A percentile compares a stretch with the other conserved stretches of the same genome.
These are phyloP conservation scores for Ormyrus thymus DNA, from an alignment of 2,888 invertebrate genomes.

Conservation along the genomic window DNA sequence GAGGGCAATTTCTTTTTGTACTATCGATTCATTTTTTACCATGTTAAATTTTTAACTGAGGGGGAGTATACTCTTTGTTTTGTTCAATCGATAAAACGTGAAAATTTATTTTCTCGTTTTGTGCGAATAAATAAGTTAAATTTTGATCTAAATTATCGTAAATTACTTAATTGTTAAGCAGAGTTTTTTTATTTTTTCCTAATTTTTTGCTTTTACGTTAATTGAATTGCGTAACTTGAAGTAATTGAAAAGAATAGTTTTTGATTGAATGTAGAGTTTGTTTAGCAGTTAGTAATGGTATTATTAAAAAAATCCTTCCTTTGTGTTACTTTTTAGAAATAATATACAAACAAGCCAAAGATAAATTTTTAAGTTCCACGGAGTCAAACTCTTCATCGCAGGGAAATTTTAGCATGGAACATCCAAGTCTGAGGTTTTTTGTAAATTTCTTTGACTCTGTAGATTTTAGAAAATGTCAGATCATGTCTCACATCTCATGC, in stretches of 20 bases:
- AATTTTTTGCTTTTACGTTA: too few relatives aligned
- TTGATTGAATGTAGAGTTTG: too few relatives aligned
- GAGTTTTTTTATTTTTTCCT: too few relatives aligned
- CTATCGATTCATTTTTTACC: background rate
- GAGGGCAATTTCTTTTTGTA: background rate
- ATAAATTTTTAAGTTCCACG: slow-evolving; percentile 53
- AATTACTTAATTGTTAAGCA: too few relatives aligned
- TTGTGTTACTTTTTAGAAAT: slow-evolving; percentile 53
- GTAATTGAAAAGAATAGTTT: too few relatives aligned
- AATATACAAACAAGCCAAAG: slow-evolving; percentile 47
- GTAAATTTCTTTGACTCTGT: slow-evolving; percentile 43
- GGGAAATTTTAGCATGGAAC: slow-evolving; percentile 47
- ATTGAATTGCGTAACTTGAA: too few relatives aligned
- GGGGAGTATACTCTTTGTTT: slow-evolving; percentile 42
- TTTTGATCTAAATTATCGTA: too few relatives aligned
- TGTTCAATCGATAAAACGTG: background rate
- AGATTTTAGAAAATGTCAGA: slow-evolving; percentile 46
- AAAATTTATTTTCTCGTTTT: too few relatives aligned
- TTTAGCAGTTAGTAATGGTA: background rate
- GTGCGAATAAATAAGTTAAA: too few relatives aligned
- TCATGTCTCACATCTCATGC: slow-evolving; percentile 35
- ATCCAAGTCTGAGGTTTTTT: slow-evolving; percentile 42
- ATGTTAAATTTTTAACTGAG: background rate
- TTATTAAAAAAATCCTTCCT: slow-evolving; percentile 35
- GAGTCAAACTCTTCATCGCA: slow-evolving; percentile 47